A percentile compares a stretch with the other conserved stretches of the same genome.
Evolutionary conservation across 2,797 vertebrate species (phyloP).

Genomic region (Rhinatrema bivittatum): DNA sequence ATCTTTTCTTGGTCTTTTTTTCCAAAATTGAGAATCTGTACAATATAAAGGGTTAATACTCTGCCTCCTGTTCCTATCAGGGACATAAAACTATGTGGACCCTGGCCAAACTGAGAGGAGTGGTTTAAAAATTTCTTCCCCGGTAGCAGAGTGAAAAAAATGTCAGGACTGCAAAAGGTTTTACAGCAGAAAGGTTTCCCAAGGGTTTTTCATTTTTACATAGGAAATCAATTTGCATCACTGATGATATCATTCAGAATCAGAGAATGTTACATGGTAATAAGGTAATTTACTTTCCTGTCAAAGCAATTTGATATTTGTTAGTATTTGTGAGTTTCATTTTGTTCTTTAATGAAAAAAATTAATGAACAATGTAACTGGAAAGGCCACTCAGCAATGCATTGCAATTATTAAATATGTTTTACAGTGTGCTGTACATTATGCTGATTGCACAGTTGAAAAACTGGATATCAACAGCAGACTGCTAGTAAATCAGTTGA

Average conservation of each 20-base stretch:
- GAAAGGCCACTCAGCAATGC: slow-evolving; percentile 45
- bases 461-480: slow-evolving; percentile 16
- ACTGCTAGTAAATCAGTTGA: slow-evolving; percentile 8
- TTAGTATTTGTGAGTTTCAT: slow-evolving; percentile 65
- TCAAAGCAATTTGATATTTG: slow-evolving; percentile 54
- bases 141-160: slow-evolving; percentile 15
- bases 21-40: too few relatives aligned
- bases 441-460: slow-evolving; percentile 22
- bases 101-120: too few relatives aligned
- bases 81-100: too few relatives aligned
- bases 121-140: too few relatives aligned
- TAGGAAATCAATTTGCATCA: slow-evolving; percentile 61
- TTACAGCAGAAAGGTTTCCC: slow-evolving; percentile 32
- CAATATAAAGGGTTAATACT: too few relatives aligned
- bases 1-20: too few relatives aligned
- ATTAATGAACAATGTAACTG: slow-evolving; percentile 60
- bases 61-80: too few relatives aligned
- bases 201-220: slow-evolving; percentile 39
- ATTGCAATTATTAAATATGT: slow-evolving; percentile 36
- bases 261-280: slow-evolving; percentile 48
- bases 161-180: slow-evolving; percentile 29
- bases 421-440: slow-evolving; percentile 26
- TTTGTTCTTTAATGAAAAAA: slow-evolving; percentile 68
- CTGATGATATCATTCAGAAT: slow-evolving; percentile 52
- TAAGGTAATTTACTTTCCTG: slow-evolving; percentile 54